Percentiles rank a stretch among this genome's conserved stretches.
These are phyloP conservation scores for Caenorhabditis panamensis DNA, from an alignment of 2,888 invertebrate species.

Conservation along the genomic window DNA sequence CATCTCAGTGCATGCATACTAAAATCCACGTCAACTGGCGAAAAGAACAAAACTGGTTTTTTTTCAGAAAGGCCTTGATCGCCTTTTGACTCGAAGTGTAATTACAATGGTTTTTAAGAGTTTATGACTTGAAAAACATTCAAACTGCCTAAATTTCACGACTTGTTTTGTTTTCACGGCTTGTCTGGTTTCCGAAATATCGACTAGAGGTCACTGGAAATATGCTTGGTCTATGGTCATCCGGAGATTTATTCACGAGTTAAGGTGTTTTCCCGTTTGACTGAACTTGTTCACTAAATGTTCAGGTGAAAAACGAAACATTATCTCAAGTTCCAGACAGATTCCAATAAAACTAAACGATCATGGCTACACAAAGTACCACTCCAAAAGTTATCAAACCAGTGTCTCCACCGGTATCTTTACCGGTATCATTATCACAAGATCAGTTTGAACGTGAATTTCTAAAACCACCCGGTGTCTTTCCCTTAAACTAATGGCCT, in stretches of 20 bases:
- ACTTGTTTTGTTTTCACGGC: background rate
- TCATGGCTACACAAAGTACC: background rate
- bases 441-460: slow-evolving; percentile 10
- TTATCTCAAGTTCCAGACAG: too few relatives aligned
- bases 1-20: background rate
- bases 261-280: too few relatives aligned
- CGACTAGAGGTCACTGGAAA: background rate
- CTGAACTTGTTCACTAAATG: too few relatives aligned
- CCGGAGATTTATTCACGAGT: too few relatives aligned
- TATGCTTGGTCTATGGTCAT: background rate
- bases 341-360: background rate
- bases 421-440: background rate
- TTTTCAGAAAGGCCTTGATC: slow-evolving; percentile 7
- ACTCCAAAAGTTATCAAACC: background rate
- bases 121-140: slow-evolving; percentile 20
- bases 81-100: slow-evolving; percentile 13
- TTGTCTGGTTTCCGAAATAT: background rate
- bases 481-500: background rate
- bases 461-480: too few relatives aligned
- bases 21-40: background rate
- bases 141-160: too few relatives aligned
- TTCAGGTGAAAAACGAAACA: too few relatives aligned
- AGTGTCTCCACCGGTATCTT: background rate
- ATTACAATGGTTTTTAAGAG: slow-evolving; percentile 5
- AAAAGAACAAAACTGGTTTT: slow-evolving; percentile 20